These are phyloP conservation scores for Chymomyza costata DNA, from an alignment of 1,140 invertebrate species.

Conservation along the genomic window DNA sequence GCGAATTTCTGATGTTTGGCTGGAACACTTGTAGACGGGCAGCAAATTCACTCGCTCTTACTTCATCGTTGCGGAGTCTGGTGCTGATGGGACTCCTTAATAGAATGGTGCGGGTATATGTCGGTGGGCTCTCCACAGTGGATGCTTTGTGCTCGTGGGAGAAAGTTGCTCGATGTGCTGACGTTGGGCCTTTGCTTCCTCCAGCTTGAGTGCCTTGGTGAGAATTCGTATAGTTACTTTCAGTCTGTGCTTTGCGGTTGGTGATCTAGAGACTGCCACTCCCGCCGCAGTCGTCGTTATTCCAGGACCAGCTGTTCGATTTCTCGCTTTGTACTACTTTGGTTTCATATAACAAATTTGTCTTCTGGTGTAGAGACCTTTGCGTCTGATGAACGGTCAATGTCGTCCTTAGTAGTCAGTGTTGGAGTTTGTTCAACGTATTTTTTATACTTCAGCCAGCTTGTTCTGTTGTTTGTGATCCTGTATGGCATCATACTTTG, in stretches of 20 bases:
- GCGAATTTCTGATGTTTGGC: constrained; percentile 14
- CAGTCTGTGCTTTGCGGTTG: no score
- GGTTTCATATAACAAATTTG: background rate
- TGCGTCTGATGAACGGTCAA: no score
- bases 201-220: background rate
- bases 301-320: constrained; percentile 2
- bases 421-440: no score
- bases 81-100: background rate
- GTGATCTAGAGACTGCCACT: background rate
- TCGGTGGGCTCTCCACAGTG: background rate
- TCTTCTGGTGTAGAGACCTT: no score
- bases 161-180: constrained; percentile 3
- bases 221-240: no score
- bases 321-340: constrained; percentile 1
- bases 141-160: constrained; percentile 2
- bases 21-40: background rate
- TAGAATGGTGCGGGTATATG: background rate
- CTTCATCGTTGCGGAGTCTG: no score
- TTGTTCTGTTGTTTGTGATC: no score
- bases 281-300: background rate
- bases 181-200: background rate
- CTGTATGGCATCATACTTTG: no score
- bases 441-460: no score
- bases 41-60: no score
- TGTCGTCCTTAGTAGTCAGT: no score